Conservation (phyloP, 2,113 vertebrate species). For the Sander lucioperca region DNA sequence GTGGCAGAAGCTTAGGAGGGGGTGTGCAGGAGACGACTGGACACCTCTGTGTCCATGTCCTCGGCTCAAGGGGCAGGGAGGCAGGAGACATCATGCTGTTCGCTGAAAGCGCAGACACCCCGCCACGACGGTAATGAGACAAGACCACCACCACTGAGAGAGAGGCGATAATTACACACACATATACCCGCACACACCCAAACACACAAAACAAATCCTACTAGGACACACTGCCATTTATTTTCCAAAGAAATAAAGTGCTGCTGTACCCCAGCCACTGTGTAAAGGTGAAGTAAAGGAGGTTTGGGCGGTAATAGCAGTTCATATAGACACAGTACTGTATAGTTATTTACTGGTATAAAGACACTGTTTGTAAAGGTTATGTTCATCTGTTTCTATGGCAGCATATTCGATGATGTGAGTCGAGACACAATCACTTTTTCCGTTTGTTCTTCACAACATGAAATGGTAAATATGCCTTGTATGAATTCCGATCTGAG, state of each 20-base stretch:
- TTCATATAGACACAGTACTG: background rate
- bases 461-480: background rate
- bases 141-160: conserved; percentile 59
- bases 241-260: conserved; percentile 4
- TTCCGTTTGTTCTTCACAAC: background rate
- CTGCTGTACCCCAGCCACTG: background rate
- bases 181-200: conserved; percentile 32
- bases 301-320: background rate
- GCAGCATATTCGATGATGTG: background rate
- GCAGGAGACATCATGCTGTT: conserved; percentile 55
- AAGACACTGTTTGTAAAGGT: background rate
- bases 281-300: conserved; percentile 29
- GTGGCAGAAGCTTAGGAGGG: conserved; percentile 39
- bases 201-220: conserved; percentile 8
- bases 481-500: background rate
- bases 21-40: conserved; percentile 44
- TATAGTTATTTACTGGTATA: background rate
- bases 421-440: background rate
- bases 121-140: conserved; percentile 71
- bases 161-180: conserved; percentile 68
- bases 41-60: conserved; percentile 54
- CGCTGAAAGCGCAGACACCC: conserved; percentile 54
- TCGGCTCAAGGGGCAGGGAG: conserved; percentile 51
- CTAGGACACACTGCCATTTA: conserved; percentile 18
- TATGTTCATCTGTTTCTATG: background rate